phyloP scores from a whole-genome alignment of 2,113 vertebrate species.

The Cyrtonyx montezumae region DNA sequence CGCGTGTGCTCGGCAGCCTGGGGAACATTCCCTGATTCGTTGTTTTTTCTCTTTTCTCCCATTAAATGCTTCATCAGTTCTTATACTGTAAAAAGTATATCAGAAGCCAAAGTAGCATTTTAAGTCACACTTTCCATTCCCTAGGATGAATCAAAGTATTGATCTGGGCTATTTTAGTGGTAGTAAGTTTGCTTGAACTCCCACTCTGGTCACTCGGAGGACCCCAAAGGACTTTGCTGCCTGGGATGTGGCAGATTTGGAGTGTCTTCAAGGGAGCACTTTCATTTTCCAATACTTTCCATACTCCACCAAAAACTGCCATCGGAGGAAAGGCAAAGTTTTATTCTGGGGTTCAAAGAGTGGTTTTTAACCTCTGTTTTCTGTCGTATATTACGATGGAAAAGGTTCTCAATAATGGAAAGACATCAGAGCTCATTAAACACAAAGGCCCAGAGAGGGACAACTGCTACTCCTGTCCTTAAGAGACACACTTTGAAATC shows the following conservation, averaged over 20 bases:
- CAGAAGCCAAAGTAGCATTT: neutral
- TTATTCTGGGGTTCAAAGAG: neutral
- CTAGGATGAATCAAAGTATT: neutral
- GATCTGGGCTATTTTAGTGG: neutral
- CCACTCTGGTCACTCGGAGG: neutral
- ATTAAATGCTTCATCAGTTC: constrained; percentile 49
- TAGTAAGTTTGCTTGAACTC: neutral
- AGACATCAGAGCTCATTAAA: constrained; percentile 4
- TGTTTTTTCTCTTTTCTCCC: constrained; percentile 22
- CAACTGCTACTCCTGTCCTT: neutral
- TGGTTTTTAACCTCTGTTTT: neutral
- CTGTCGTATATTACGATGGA: neutral
- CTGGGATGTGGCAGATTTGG: neutral
- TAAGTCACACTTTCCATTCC: neutral
- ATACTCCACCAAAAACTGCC: neutral
- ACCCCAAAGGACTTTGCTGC: neutral
- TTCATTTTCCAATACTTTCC: neutral
- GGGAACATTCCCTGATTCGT: constrained; percentile 4
- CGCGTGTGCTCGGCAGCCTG: neutral
- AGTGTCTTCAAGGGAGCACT: neutral
- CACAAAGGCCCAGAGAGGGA: neutral
- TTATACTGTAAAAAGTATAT: neutral
- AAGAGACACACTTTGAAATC: neutral
- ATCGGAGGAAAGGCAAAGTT: neutral
- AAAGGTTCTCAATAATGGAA: neutral